Base-by-base conservation (phyloP, 2,888 invertebrate genomes). In the Chironomus tentans region DNA sequence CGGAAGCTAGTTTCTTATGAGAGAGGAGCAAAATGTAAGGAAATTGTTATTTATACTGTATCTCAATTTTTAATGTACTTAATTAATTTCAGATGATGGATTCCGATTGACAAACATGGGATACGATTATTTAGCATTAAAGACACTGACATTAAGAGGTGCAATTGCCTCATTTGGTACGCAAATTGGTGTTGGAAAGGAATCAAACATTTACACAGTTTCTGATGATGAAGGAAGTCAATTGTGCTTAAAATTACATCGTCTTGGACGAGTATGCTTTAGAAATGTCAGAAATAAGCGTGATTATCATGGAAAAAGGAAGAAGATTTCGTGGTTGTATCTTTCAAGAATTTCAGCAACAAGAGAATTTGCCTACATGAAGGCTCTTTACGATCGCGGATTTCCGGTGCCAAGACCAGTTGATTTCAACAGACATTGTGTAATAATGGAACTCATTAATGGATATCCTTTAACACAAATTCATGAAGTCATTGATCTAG, bases 131-230 rank as follows among this genome's bases (percentile, higher is more conserved):
- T 86, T 99, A 78, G 97, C 98, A 0, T 85, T 99, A 12, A 96
- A 97, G 82, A 92, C 93, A 0, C 85, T 98, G 12, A 89, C 93
- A 0, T 88, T 92, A 77, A 88, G 94, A 47, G 90, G 91, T 77
- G 88, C 92, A 1, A 87, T 97, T 18, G 85, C 88, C 56, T 94
- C 93, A 1, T 95, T 99, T 82, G 99, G 99, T 13, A 98, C 96
- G 83, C 98, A 99, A 86, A 98, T 99, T 80, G 99, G 99, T 50
- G 94, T 98, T 48, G 99, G 99, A 65, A 99, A 99, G 83, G 99
- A 99, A 83, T 98, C 98, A 0, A 97, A 98, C 82, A 94, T 98
- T 79, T 98, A 96, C 81, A 89, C 92, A 65, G 96, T 95, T 0
- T 92, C 90, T 2, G 89, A 95, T 85, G 89, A 91, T 78, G 91